Conservation (phyloP, 2,888 invertebrate genomes). For the Biston betularia region DNA sequence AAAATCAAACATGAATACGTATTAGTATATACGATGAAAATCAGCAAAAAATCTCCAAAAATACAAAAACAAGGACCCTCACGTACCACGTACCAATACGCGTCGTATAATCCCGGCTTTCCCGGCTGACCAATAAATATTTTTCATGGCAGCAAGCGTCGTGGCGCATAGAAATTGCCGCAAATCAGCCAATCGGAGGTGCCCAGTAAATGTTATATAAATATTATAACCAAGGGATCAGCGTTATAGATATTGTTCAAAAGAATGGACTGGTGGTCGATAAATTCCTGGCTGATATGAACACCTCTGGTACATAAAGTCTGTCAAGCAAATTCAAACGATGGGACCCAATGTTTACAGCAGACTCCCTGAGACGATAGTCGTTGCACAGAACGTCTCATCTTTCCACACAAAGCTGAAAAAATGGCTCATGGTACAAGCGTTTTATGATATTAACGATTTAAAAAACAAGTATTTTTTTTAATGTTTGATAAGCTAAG, state of each 20-base stretch:
- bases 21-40: not conserved
- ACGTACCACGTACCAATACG: constrained; percentile 78
- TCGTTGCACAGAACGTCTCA: no score
- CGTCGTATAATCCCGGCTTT: constrained; percentile 72
- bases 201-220: constrained; percentile 66
- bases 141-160: constrained; percentile 79
- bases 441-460: no score
- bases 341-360: no score
- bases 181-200: constrained; percentile 85
- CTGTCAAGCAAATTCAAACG: no score
- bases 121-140: constrained; percentile 81
- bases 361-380: no score
- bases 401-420: no score
- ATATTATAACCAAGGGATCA: constrained; percentile 79
- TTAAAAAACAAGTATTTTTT: no score
- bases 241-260: constrained; percentile 33
- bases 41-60: constrained; percentile 18
- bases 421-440: no score
- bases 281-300: constrained; percentile 14
- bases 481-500: no score
- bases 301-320: no score
- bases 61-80: constrained; percentile 53
- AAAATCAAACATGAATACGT: no score
- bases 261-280: constrained; percentile 15
- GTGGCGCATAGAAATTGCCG: constrained; percentile 82